Evolutionary conservation across 2,888 invertebrate species (phyloP).

Genomic region (Lepidonotus clava): DNA sequence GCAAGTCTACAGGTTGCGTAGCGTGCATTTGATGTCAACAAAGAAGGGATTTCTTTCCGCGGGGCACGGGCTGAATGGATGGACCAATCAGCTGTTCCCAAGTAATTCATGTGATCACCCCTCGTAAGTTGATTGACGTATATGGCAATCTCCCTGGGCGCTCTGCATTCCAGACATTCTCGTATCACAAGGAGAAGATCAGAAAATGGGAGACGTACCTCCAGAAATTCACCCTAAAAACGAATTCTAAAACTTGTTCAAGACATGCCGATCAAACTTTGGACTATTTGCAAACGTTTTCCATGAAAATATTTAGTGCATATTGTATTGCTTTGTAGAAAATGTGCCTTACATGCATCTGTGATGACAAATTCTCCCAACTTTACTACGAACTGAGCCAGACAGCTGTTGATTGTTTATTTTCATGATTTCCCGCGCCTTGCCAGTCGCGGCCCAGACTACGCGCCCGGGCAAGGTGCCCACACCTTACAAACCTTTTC

Average conservation of each 20-base stretch:
- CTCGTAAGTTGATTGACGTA: slow-evolving; percentile 65
- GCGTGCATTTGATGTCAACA: slow-evolving; percentile 34
- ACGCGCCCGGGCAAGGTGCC: slow-evolving; percentile 31
- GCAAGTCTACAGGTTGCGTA: slow-evolving; percentile 35
- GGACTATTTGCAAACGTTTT: neutral
- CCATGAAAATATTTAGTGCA: neutral
- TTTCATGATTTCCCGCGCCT: slow-evolving; percentile 77
- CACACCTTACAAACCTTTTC: neutral
- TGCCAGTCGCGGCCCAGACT: slow-evolving; percentile 69
- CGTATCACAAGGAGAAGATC: slow-evolving; percentile 61
- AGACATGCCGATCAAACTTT: neutral
- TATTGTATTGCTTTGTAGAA: neutral
- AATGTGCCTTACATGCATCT: neutral
- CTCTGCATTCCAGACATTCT: slow-evolving; percentile 77
- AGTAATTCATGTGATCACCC: slow-evolving; percentile 49
- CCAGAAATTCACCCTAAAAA: too few species aligned
- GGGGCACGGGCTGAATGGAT: slow-evolving; percentile 42
- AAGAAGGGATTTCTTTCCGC: slow-evolving; percentile 24
- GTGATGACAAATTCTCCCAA: slow-evolving; percentile 70
- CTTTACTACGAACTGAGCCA: slow-evolving; percentile 68
- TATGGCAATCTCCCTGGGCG: slow-evolving; percentile 75
- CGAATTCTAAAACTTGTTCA: neutral
- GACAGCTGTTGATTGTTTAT: slow-evolving; percentile 76
- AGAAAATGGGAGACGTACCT: neutral
- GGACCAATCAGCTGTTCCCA: slow-evolving; percentile 42